These are phyloP conservation scores for Hypomesus transpacificus DNA, from an alignment of 2,113 vertebrate genomes.

Conservation along the genomic window DNA sequence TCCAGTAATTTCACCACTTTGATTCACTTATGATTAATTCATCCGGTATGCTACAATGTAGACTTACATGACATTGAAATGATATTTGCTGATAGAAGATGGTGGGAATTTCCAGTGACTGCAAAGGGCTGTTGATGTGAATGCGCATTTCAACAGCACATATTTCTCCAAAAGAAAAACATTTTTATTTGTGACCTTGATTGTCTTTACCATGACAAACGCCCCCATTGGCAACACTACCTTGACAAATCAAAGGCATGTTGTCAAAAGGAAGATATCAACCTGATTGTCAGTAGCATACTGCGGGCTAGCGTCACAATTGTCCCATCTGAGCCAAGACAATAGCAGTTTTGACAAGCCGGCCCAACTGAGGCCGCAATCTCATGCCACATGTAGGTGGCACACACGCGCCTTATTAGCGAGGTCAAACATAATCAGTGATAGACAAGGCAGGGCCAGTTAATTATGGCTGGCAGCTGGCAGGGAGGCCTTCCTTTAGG, in stretches of 20 bases:
- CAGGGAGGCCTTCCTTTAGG: constrained; percentile 71
- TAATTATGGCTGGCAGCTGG: constrained; percentile 76
- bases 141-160: too few species aligned
- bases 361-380: constrained; percentile 6
- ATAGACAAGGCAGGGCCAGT: constrained; percentile 68
- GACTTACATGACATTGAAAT: constrained; percentile 34
- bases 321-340: constrained; percentile 30
- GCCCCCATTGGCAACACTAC: not conserved
- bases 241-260: not conserved
- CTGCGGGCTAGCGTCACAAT: not conserved
- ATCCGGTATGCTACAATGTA: constrained; percentile 62
- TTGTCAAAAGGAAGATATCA: too few species aligned
- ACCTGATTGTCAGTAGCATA: too few species aligned
- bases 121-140: too few species aligned
- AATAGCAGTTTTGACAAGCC: constrained; percentile 28
- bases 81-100: not conserved
- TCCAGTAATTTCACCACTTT: constrained; percentile 69
- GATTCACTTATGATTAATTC: constrained; percentile 72
- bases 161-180: not conserved
- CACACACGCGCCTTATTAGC: constrained; percentile 71
- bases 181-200: not conserved
- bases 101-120: too few species aligned
- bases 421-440: constrained; percentile 76
- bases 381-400: constrained; percentile 58
- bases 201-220: not conserved